These are phyloP conservation scores for Boulengeromyrus knoepffleri DNA, from an alignment of 2,113 vertebrate species.

Conservation along the genomic window DNA sequence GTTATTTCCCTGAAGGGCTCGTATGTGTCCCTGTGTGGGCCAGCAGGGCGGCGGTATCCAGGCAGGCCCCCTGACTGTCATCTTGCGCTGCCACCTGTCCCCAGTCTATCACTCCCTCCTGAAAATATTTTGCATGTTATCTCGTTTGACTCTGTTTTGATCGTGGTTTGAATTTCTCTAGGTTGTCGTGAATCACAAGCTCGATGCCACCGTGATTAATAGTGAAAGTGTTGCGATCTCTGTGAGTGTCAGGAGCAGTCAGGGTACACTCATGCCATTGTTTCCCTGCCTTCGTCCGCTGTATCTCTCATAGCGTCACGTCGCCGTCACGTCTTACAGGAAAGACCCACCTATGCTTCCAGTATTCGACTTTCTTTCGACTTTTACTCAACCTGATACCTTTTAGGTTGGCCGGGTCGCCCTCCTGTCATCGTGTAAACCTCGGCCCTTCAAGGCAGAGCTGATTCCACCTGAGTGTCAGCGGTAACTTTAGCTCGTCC, in stretches of 20 bases:
- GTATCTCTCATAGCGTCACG: background rate
- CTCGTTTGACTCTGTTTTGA: background rate
- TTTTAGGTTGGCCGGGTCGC: background rate
- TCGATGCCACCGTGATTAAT: background rate
- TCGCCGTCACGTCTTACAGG: background rate
- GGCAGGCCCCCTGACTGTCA: background rate
- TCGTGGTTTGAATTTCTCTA: background rate
- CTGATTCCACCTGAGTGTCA: background rate
- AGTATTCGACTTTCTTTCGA: background rate
- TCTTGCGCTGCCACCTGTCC: background rate
- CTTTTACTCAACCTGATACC: background rate
- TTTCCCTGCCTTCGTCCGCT: background rate
- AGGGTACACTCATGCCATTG: background rate
- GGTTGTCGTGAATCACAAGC: background rate
- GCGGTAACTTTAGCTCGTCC: background rate
- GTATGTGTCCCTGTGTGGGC: no score
- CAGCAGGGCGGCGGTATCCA: background rate
- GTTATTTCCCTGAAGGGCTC: background rate
- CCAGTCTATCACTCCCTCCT: background rate
- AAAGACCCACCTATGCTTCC: constrained; percentile 1
- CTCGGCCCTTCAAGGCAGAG: background rate
- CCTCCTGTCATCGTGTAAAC: background rate
- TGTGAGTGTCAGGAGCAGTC: no score
- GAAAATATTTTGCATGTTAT: background rate
- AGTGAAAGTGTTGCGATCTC: background rate